phyloP scores from a whole-genome alignment of 2,888 invertebrate species.

The Drepana falcataria region DNA sequence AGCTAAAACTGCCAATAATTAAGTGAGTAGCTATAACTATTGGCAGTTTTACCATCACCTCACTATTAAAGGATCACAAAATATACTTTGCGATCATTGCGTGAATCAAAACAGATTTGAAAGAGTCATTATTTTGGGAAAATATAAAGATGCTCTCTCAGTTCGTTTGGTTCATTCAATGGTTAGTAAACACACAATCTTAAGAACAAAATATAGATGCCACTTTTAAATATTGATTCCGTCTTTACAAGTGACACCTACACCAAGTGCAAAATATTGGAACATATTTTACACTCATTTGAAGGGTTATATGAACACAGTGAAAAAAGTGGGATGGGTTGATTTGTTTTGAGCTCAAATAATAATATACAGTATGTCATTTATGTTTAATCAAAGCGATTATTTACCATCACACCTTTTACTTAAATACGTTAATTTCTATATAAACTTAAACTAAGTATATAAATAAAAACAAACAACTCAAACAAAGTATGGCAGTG shows the following conservation, averaged over 20 bases:
- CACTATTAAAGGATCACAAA: conserved; percentile 39
- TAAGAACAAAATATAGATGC: conserved; percentile 28
- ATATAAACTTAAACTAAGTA: conserved; percentile 50
- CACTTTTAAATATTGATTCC: conserved; percentile 22
- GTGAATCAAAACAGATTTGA: conserved; percentile 21
- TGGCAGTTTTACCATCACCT: conserved; percentile 59
- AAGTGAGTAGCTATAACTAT: conserved; percentile 13
- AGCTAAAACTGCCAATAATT: conserved; percentile 38
- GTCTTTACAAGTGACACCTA: conserved; percentile 15
- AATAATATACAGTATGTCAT: conserved; percentile 3
- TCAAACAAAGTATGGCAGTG: conserved; percentile 11
- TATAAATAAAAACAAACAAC: conserved; percentile 41
- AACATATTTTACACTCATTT: conserved; percentile 17
- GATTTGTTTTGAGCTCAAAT: background rate
- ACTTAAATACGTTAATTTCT: conserved; percentile 28
- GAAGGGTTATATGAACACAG: background rate
- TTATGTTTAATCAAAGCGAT: conserved; percentile 1
- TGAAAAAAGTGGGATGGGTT: conserved; percentile 1
- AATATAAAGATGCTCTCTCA: too few relatives aligned
- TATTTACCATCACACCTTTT: background rate
- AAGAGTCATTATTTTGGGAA: background rate
- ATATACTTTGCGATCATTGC: conserved; percentile 25
- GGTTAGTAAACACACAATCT: conserved; percentile 55
- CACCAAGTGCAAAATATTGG: conserved; percentile 22
- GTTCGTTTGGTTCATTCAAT: too few relatives aligned